Conservation (phyloP, 2,888 invertebrate genomes). For the Maniola hyperantus region DNA sequence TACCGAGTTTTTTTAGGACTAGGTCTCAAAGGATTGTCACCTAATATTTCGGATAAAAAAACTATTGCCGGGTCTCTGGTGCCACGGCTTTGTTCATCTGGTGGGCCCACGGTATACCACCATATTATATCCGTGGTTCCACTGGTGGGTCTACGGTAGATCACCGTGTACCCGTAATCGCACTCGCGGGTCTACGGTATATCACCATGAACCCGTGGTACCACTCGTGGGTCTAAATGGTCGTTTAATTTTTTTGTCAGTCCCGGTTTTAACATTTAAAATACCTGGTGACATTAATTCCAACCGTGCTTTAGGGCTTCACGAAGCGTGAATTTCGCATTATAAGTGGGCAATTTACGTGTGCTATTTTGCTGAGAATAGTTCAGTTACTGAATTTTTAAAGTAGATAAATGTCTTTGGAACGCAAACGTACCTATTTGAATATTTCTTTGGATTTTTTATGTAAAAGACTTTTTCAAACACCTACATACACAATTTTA, state of each 20-base stretch:
- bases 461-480: not conserved
- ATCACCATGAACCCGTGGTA: too few relatives aligned
- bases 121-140: too few relatives aligned
- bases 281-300: conserved; percentile 20
- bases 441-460: conserved; percentile 15
- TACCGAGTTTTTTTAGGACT: not conserved
- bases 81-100: too few relatives aligned
- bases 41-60: not conserved
- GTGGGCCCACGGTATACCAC: too few relatives aligned
- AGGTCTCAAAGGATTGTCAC: too few relatives aligned
- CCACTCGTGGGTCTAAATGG: too few relatives aligned
- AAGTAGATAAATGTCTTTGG: conserved; percentile 25
- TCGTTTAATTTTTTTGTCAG: not conserved
- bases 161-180: too few relatives aligned
- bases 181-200: too few relatives aligned
- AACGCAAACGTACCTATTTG: conserved; percentile 17
- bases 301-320: conserved; percentile 32
- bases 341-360: conserved; percentile 40
- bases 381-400: conserved; percentile 37
- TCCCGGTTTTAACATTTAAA: conserved; percentile 2
- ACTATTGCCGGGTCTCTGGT: too few relatives aligned
- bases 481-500: not conserved
- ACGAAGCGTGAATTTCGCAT: conserved; percentile 39
- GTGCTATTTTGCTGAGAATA: conserved; percentile 35
- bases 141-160: too few relatives aligned